Conservation (phyloP, 1,140 invertebrate genomes). For the Polypedilum pembai region DNA sequence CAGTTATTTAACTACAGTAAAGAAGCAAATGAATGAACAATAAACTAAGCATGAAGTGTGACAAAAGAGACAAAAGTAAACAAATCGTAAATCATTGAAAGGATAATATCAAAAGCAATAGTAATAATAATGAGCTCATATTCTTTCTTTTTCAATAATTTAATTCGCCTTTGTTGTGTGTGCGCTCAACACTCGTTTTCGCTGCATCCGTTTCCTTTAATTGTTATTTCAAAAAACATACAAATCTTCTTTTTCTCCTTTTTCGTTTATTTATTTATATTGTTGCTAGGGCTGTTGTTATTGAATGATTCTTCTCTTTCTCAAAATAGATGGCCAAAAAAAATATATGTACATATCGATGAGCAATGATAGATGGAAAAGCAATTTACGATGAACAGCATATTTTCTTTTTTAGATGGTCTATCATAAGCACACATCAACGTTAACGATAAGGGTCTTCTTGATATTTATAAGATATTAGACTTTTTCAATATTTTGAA, state of each 20-base stretch:
- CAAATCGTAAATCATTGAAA: constrained; percentile 18
- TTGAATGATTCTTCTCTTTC: background rate
- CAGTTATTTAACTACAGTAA: background rate
- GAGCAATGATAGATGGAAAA: background rate
- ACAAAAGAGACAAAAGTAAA: constrained; percentile 6
- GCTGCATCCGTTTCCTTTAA: constrained; percentile 1
- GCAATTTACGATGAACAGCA: background rate
- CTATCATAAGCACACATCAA: too few relatives aligned
- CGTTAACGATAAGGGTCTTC: too few relatives aligned
- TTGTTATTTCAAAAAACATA: background rate
- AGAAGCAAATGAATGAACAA: background rate
- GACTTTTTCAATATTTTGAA: too few relatives aligned
- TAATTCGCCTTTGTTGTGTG: background rate
- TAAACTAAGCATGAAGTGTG: background rate
- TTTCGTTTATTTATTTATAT: background rate
- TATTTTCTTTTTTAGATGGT: too few relatives aligned
- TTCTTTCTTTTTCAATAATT: background rate
- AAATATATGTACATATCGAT: background rate
- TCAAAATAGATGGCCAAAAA: background rate
- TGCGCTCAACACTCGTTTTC: background rate
- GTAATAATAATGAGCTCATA: background rate
- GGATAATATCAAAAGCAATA: background rate
- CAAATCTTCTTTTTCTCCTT: background rate
- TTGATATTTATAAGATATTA: too few relatives aligned
- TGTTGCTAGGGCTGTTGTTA: background rate